A percentile compares a stretch with the other conserved stretches of the same genome.
Conservation (phyloP, 1,140 invertebrate genomes). For the Drosophila burlai region DNA sequence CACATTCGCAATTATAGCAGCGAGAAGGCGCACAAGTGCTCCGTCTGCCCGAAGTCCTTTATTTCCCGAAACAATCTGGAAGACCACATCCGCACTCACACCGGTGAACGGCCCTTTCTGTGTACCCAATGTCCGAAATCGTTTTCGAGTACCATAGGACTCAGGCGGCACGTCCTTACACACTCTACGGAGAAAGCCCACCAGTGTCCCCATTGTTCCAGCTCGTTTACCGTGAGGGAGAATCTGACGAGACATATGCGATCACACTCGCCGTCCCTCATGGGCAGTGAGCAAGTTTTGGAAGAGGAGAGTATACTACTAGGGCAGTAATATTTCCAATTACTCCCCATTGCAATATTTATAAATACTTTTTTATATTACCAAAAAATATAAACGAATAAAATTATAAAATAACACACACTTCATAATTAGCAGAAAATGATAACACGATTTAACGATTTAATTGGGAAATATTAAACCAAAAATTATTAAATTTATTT, state of each 20-base stretch:
- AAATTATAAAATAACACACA: neutral
- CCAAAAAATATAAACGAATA: neutral
- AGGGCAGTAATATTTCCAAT: too few species aligned
- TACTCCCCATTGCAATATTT: neutral
- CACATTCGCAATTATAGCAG: constrained; percentile 13
- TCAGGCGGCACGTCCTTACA: neutral
- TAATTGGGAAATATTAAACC: too few species aligned
- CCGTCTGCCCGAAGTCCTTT: constrained; percentile 8
- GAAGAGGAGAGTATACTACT: neutral
- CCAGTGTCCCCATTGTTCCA: constrained; percentile 6
- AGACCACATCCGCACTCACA: constrained; percentile 14
- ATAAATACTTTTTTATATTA: neutral
- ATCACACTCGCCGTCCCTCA: neutral
- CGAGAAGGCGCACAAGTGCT: constrained; percentile 5
- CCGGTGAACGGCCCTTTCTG: constrained; percentile 5
- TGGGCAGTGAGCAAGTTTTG: neutral
- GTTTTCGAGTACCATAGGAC: constrained; percentile 1
- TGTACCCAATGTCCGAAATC: constrained; percentile 4
- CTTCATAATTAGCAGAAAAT: neutral
- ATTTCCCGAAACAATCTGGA: constrained; percentile 5
- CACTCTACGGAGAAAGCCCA: neutral
- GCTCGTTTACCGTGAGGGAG: neutral
- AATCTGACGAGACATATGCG: constrained; percentile 1
- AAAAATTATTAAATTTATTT: neutral
- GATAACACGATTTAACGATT: too few species aligned